phyloP scores from a whole-genome alignment of 2,113 vertebrate genomes.

The Candoia aspera region DNA sequence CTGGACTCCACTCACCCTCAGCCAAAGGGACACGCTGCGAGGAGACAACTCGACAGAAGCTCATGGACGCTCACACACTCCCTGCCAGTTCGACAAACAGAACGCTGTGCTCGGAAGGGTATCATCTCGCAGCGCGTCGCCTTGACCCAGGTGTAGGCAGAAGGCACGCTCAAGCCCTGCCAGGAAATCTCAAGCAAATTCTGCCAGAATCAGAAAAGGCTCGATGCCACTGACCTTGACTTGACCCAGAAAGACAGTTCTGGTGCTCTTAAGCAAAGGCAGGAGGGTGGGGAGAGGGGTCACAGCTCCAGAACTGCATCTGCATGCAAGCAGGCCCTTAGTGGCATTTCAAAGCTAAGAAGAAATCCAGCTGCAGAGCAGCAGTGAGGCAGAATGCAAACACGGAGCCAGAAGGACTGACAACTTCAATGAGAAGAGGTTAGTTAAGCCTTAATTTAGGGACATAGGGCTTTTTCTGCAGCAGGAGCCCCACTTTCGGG shows the following conservation, averaged over 20 bases:
- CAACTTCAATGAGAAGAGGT: not conserved
- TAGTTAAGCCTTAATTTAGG: not conserved
- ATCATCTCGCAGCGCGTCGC: no score
- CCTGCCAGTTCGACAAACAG: not conserved
- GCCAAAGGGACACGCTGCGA: not conserved
- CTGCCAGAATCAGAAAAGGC: not conserved
- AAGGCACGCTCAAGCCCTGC: not conserved
- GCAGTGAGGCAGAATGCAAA: not conserved
- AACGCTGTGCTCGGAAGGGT: not conserved
- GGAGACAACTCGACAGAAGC: not conserved
- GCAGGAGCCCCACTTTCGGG: not conserved
- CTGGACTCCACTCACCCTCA: not conserved
- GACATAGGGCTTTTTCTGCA: not conserved
- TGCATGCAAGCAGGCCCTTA: not conserved
- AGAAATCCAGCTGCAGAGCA: not conserved
- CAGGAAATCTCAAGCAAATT: not conserved
- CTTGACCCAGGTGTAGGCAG: not conserved
- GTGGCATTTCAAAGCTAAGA: not conserved
- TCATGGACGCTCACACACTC: no score
- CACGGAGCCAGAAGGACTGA: not conserved
- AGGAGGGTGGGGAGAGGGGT: not conserved
- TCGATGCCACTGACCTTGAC: not conserved
- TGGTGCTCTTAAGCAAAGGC: not conserved
- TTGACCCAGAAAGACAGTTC: not conserved
- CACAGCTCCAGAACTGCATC: not conserved